These are phyloP conservation scores for Pangasius macronema DNA, from an alignment of 2,797 vertebrate genomes.

Conservation along the genomic window DNA sequence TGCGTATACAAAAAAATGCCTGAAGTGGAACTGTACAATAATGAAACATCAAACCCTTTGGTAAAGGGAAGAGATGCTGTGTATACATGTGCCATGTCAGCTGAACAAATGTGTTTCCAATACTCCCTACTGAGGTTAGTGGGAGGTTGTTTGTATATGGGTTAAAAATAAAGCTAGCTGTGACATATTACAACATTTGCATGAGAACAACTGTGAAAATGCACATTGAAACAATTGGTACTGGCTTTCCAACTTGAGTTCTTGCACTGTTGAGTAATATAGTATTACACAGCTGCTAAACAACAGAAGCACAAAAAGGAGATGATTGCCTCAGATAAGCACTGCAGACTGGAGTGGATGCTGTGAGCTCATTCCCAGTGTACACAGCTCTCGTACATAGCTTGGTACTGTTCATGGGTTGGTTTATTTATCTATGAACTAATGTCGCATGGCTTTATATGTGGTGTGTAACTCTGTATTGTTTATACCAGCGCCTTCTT, in stretches of 20 bases:
- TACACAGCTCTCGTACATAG: not conserved
- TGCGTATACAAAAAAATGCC: conserved; percentile 36
- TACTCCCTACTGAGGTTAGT: conserved; percentile 41
- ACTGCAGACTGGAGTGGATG: conserved; percentile 7
- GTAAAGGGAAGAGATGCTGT: conserved; percentile 39
- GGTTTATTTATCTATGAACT: conserved; percentile 4
- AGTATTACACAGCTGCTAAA: conserved; percentile 32
- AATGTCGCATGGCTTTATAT: not conserved
- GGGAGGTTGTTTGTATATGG: conserved; percentile 47
- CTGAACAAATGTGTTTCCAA: conserved; percentile 56
- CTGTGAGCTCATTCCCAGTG: conserved; percentile 16
- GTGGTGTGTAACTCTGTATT: not conserved
- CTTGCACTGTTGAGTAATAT: conserved; percentile 29
- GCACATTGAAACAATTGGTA: conserved; percentile 16
- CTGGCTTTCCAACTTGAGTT: conserved; percentile 25
- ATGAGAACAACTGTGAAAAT: conserved; percentile 35
- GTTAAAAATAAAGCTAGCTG: conserved; percentile 53
- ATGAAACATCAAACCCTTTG: conserved; percentile 50
- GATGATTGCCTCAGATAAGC: conserved; percentile 7
- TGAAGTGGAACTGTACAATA: conserved; percentile 47
- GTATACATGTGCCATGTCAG: conserved; percentile 46
- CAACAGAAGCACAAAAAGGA: conserved; percentile 16
- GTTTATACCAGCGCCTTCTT: not conserved
- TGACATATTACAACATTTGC: conserved; percentile 32
- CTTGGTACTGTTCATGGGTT: not conserved